A percentile compares a stretch with the other conserved stretches of the same genome.
Evolutionary conservation across 2,888 invertebrate genomes (phyloP).

Genomic region (Myathropa florea): DNA sequence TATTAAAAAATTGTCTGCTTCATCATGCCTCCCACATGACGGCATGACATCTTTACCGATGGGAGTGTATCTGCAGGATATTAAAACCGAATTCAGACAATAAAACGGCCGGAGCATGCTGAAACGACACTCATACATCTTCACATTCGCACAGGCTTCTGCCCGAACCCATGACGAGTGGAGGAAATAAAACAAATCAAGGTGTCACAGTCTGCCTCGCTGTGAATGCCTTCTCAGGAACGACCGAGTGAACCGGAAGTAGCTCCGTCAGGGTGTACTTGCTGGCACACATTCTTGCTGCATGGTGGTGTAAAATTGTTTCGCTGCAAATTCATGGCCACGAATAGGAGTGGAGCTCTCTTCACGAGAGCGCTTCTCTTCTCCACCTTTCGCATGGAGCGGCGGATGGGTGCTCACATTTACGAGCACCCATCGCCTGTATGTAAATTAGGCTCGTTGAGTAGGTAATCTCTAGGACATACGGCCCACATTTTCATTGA

Average conservation of each 20-base stretch:
- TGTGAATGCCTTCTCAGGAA: not conserved
- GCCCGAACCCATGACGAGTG: not conserved
- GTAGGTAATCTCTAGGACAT: slow-evolving; percentile 39
- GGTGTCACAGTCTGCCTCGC: not conserved
- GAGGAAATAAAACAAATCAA: not conserved
- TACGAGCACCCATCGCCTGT: not conserved
- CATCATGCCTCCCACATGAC: not conserved
- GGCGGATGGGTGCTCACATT: not conserved
- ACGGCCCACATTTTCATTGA: slow-evolving; percentile 6
- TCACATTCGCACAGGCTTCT: not conserved
- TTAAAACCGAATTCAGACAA: slow-evolving; percentile 6
- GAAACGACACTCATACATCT: not conserved
- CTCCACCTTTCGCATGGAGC: not conserved
- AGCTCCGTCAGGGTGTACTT: not conserved
- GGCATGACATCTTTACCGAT: not conserved
- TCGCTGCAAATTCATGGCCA: slow-evolving; percentile 3
- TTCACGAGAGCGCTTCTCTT: not conserved
- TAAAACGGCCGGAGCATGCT: not conserved
- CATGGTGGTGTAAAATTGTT: not conserved
- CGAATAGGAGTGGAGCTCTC: not conserved
- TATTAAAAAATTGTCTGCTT: not conserved
- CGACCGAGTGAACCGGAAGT: not conserved
- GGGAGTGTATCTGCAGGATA: slow-evolving; percentile 21
- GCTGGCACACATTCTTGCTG: not conserved
- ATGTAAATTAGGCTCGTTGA: slow-evolving; percentile 25